phyloP scores from a whole-genome alignment of 1,140 invertebrate genomes.

The Papilio aristodemus region DNA sequence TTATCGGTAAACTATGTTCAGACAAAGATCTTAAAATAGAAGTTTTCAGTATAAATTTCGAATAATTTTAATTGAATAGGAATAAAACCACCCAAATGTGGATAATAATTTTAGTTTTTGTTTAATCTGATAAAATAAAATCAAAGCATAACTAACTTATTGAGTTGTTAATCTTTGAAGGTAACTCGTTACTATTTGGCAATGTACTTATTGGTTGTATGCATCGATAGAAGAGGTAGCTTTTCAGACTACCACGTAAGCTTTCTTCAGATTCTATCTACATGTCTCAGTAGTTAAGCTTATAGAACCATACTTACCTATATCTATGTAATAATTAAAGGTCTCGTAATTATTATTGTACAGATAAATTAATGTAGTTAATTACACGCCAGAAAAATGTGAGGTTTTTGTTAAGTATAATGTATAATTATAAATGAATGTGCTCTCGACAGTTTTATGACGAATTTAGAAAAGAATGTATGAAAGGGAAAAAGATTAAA shows the following conservation, averaged over 20 bases:
- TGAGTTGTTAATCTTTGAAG: constrained; percentile 13
- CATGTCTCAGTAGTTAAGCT: constrained; percentile 54
- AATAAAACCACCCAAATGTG: neutral
- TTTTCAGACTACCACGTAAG: constrained; percentile 48
- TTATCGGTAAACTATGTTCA: too few species aligned
- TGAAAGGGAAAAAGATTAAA: constrained; percentile 78
- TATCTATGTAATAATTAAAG: constrained; percentile 71
- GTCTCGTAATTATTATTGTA: constrained; percentile 78
- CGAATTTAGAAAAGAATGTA: constrained; percentile 80
- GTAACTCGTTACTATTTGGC: constrained; percentile 40
- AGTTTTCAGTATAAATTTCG: neutral
- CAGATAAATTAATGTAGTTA: constrained; percentile 78
- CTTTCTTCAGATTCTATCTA: constrained; percentile 52
- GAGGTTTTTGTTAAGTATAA: constrained; percentile 75
- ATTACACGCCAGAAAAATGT: constrained; percentile 68
- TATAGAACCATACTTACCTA: constrained; percentile 66
- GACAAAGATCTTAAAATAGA: too few species aligned
- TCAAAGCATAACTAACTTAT: too few species aligned
- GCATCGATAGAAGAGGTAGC: constrained; percentile 35
- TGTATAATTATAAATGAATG: constrained; percentile 77
- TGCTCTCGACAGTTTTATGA: constrained; percentile 79
- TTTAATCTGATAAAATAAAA: too few species aligned
- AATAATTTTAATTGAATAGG: neutral
- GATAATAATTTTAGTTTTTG: too few species aligned
- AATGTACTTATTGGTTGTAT: constrained; percentile 46